Conservation (phyloP, 2,113 vertebrate genomes). For the Amphiprion ocellaris region DNA sequence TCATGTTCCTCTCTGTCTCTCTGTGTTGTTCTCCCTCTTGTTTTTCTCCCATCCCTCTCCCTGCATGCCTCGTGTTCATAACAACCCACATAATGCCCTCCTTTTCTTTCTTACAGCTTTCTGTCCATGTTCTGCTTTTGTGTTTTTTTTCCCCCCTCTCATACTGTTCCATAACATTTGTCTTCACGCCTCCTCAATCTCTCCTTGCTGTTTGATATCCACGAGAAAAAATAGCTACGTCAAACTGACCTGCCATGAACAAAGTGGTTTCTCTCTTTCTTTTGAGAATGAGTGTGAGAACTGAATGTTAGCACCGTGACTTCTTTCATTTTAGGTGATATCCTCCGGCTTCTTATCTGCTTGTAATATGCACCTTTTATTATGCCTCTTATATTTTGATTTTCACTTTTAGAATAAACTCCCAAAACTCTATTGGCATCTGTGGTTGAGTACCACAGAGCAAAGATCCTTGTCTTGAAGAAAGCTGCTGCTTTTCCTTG, state of each 20-base stretch:
- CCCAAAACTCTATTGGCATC: constrained; percentile 10
- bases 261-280: constrained; percentile 39
- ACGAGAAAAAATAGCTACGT: constrained; percentile 26
- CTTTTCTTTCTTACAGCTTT: constrained; percentile 50
- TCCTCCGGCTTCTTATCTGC: constrained; percentile 26
- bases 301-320: constrained; percentile 11
- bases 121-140: constrained; percentile 42
- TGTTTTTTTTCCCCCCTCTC: constrained; percentile 15
- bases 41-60: constrained; percentile 24
- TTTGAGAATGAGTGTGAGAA: constrained; percentile 6
- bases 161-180: constrained; percentile 66
- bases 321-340: constrained; percentile 35
- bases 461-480: constrained; percentile 20
- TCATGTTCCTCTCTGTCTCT: constrained; percentile 38
- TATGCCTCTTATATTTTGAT: background rate
- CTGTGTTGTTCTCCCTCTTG: constrained; percentile 30
- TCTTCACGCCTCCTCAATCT: constrained; percentile 70
- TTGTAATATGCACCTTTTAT: constrained; percentile 12
- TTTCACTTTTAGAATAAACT: constrained; percentile 21
- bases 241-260: constrained; percentile 51
- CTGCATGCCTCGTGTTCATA: constrained; percentile 29
- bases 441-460: constrained; percentile 24
- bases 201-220: constrained; percentile 63
- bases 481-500: constrained; percentile 21
- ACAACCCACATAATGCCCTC: constrained; percentile 52